Base-by-base conservation (phyloP, 2,888 invertebrate genomes). In the Dasysyrphus tricinctus region DNA sequence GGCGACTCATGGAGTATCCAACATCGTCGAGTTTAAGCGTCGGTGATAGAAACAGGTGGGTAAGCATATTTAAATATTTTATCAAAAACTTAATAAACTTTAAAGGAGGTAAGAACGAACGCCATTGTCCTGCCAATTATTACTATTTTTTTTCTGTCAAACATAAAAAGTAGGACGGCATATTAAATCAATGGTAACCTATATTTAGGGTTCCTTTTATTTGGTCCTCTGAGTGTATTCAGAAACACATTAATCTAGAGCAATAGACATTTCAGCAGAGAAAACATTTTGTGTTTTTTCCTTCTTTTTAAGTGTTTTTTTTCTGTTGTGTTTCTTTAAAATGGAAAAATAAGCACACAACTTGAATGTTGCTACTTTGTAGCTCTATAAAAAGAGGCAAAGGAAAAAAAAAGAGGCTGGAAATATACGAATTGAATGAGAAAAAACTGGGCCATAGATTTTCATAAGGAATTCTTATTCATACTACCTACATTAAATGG, bases 1-100 rank as follows among this genome's bases (percentile, higher is more conserved):
- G 92, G 92, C 92, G 90, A 91, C 91, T 90, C 92, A 92, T 92
- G 92, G 92, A 92, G 92, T 92, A 91, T 92, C 91, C 92, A 90
- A 92, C 90, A 89, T 90, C 92, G 88, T 90, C 90, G 89, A 89
- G 90, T 91, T 89, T 91, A 90, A 91, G 87, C 81, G 82, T 82
- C 79, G 81, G 85, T 88, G 88, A 89, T 59, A 88, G 88, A 75
- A 90, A 89, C 90, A 91, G 91, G 91, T 91, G 89, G 89, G 90
- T 89, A 24, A 16, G 42, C 54, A 54, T 29, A 29, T 29, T 32
- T 63, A 72, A 19, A 37, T 32, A 19, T 16, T 5, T 34, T 47
- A 29, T 19, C n/a, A 57, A 32, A 54, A 19, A 49, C 19, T 49
- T 49, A 2, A 56, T 19, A 72, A 72, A 42, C 29, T 19, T 47